Base-by-base conservation (phyloP, 2,888 invertebrate genomes). In the Saturnia japonica region DNA sequence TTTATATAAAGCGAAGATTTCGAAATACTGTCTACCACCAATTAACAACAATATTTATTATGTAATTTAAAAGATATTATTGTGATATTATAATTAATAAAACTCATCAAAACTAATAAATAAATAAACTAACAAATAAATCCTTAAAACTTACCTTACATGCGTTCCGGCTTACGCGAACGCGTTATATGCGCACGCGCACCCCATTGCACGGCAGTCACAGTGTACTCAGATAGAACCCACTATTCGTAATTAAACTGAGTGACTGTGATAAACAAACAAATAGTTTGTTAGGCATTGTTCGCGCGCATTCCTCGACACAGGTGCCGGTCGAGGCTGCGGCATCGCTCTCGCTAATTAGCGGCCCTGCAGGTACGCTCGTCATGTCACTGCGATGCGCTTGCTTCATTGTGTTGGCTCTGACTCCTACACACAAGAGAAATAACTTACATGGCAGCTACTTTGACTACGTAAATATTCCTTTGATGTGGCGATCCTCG, bases 231-330 rank as follows among this genome's bases (percentile, higher is more conserved):
- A 54, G 19, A 19, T 7, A 47, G 16, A 19, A 19, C 22, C 19
- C n/a, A 54, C 3, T 60, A 60, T 60, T 60, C 40, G 19, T 89
- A 86, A 89, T 89, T 88, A 90, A 84, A 84, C 74, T 77, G 77
- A 79, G 85, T 89, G 89, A 89, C 87, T 78, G 78, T 82, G 81
- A 82, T 82, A 83, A 85, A 88, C 87, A 85, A 85, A 87, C 88
- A 84, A 78, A 82, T 80, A 75, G 67, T 72, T 64, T 64, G 64
- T 64, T 64, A 40, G 64, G n/a, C 19, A 54, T 42, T 54, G 71
- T n/a, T 14, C n/a, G 68, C 54, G 66, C 40, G 42, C 68, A 40
- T 68, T 70, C 70, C 67, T 54, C 57, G 57, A 60, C 28, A 28
- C 28, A 28, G 57, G 57, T 60, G 57, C 28, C 57, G 57, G 28